Conservation (phyloP, 2,888 invertebrate genomes). For the Phytoseiulus persimilis region DNA sequence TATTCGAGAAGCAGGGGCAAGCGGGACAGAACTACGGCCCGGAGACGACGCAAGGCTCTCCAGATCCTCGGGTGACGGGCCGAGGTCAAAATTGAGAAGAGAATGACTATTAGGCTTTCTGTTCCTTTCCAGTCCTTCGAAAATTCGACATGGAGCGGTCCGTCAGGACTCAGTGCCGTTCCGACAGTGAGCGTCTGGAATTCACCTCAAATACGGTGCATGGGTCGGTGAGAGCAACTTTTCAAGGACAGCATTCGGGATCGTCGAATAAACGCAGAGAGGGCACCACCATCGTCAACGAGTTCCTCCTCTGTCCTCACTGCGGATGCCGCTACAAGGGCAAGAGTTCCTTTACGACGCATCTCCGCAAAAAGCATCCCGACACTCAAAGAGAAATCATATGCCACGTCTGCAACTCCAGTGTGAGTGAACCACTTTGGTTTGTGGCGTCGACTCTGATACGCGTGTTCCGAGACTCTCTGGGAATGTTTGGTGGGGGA, state of each 20-base stretch:
- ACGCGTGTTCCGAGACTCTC: too few species aligned
- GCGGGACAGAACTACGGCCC: too few species aligned
- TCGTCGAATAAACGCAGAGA: not conserved
- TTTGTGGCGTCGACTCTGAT: too few species aligned
- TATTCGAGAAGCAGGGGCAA: too few species aligned
- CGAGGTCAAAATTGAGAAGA: too few species aligned
- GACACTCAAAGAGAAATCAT: not conserved
- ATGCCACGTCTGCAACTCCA: conserved; percentile 22
- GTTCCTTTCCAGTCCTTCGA: too few species aligned
- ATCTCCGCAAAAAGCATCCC: conserved; percentile 33
- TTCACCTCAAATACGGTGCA: not conserved
- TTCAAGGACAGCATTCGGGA: not conserved
- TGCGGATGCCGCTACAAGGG: conserved; percentile 36
- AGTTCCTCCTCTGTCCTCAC: conserved; percentile 8
- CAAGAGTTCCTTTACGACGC: conserved; percentile 25
- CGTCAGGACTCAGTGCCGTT: not conserved
- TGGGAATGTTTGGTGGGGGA: too few species aligned
- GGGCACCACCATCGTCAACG: not conserved
- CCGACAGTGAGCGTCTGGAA: not conserved
- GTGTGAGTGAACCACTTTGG: not conserved
- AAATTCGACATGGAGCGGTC: too few species aligned
- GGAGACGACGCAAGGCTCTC: too few species aligned
- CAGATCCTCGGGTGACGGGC: too few species aligned
- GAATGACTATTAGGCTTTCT: too few species aligned
- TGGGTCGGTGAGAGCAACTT: not conserved